Evolutionary conservation across 2,797 vertebrate species (phyloP).

Genomic region (Setipinna tenuifilis): DNA sequence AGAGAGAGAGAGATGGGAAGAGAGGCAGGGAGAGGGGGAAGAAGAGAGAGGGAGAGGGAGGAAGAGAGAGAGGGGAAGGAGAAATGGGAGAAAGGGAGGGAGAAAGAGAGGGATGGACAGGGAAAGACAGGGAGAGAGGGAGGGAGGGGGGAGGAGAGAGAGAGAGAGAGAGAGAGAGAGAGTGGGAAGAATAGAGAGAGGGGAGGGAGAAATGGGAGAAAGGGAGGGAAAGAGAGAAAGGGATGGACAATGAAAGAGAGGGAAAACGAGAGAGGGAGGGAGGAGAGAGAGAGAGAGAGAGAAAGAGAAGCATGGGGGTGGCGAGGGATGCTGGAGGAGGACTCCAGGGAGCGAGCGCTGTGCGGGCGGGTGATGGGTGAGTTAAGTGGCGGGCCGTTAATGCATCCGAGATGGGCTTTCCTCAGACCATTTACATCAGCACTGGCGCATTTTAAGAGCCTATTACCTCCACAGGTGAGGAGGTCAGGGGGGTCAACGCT

Average conservation of each 20-base stretch:
- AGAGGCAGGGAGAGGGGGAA: neutral
- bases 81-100: neutral
- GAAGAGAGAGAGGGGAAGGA: too few relatives aligned
- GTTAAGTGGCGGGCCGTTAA: constrained; percentile 24
- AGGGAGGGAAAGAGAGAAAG: neutral
- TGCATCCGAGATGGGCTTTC: constrained; percentile 16
- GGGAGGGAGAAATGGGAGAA: neutral
- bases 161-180: neutral
- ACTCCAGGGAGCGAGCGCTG: constrained; percentile 15
- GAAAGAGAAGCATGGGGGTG: constrained; percentile 3
- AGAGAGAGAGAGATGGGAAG: neutral
- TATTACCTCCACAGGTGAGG: constrained; percentile 31
- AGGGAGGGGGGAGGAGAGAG: neutral
- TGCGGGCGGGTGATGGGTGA: neutral
- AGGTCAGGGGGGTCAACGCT: neutral
- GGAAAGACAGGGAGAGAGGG: neutral
- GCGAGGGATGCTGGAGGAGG: constrained; percentile 18
- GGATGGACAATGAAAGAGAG: too few relatives aligned
- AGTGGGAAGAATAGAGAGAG: too few relatives aligned
- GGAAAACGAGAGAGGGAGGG: neutral
- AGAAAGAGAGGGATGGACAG: too few relatives aligned
- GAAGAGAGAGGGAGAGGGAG: too few relatives aligned
- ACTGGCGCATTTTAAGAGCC: constrained; percentile 11
- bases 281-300: neutral
- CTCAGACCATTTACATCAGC: constrained; percentile 29